Percentiles rank a stretch among this genome's conserved stretches.
phyloP scores from a whole-genome alignment of 1,140 invertebrate genomes.

The Penaeus chinensis region DNA sequence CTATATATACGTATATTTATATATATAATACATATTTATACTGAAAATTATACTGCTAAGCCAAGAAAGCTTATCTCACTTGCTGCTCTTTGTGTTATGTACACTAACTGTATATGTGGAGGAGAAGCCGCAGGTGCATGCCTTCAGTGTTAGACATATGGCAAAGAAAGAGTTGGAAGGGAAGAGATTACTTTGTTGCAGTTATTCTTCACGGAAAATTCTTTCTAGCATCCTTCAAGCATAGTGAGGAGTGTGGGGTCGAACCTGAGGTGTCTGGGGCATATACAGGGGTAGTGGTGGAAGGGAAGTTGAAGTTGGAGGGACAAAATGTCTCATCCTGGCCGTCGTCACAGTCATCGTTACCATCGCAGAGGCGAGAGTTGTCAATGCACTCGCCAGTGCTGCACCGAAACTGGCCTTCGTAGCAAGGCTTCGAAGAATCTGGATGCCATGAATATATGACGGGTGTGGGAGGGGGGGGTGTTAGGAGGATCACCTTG shows the following conservation, averaged over 20 bases:
- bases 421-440: constrained; percentile 48
- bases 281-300: constrained; percentile 21
- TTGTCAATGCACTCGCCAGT: constrained; percentile 54
- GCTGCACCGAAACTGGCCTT: constrained; percentile 57
- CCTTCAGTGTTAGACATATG: too few relatives aligned
- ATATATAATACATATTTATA: not conserved
- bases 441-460: constrained; percentile 34
- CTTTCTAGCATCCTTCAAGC: not conserved
- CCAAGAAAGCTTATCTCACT: too few relatives aligned
- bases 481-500: too few relatives aligned
- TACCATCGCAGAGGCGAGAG: constrained; percentile 59
- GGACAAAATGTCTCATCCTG: constrained; percentile 59
- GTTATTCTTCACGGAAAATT: too few relatives aligned
- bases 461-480: not conserved
- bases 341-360: constrained; percentile 62
- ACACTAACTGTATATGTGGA: too few relatives aligned
- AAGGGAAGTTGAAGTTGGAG: constrained; percentile 4
- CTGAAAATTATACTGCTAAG: too few relatives aligned
- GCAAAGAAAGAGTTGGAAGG: too few relatives aligned
- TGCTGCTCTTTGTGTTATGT: too few relatives aligned
- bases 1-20: not conserved
- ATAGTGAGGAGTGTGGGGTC: not conserved
- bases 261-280: constrained; percentile 36
- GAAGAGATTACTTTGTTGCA: too few relatives aligned
- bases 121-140: too few relatives aligned